Evolutionary conservation across 2,797 vertebrate species (phyloP), one percentile per base, ranked within the genome.

Genomic region (Passerculus sandwichensis): DNA sequence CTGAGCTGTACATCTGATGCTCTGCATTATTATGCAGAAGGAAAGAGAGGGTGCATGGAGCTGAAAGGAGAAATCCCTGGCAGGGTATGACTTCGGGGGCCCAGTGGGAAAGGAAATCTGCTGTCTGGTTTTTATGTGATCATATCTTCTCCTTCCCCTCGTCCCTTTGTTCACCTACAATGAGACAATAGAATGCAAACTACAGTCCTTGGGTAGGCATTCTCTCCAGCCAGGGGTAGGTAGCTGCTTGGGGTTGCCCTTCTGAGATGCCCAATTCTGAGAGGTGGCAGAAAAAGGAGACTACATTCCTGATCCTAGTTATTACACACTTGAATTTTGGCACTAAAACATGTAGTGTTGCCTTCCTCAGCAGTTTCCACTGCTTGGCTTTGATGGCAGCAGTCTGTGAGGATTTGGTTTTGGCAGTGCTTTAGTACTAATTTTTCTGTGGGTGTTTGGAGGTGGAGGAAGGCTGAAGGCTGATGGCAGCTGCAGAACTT

Each of bases 351-450:
- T 4, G 14, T 29, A 44, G 30, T 4, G 0, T 56, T 90, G 44
- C 59, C 18, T 78, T 4, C 16, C 61, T 95, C 67, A 70, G 67
- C 67, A 64, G 23, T 89, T 96, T 88, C 59, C 62, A 62, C 44
- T 51, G 60, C 56, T 61, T 0, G 3, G 23, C 62, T 86, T 78
- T 53, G 60, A 36, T 8, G 15, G 44, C 38, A 88, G 45, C 45
- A 65, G 21, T 40, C 54, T 11, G 9, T 23, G 50, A 64, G 50
- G 50, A 32, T 80, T 73, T 79, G 61, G 34, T 74, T 96, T 94
- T 91, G 94, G 76, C 85, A 84, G 54, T 1, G 1, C 3, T 17
- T 75, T 78, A 85, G 32, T 26, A 22, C 27, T 92, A 62, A 76
- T 78, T 78, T 90, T 91, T 36, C 45, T 53, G 54, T 57, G 70